Conservation (phyloP, 1,140 invertebrate species). For the Pogonomyrmex barbatus region DNA sequence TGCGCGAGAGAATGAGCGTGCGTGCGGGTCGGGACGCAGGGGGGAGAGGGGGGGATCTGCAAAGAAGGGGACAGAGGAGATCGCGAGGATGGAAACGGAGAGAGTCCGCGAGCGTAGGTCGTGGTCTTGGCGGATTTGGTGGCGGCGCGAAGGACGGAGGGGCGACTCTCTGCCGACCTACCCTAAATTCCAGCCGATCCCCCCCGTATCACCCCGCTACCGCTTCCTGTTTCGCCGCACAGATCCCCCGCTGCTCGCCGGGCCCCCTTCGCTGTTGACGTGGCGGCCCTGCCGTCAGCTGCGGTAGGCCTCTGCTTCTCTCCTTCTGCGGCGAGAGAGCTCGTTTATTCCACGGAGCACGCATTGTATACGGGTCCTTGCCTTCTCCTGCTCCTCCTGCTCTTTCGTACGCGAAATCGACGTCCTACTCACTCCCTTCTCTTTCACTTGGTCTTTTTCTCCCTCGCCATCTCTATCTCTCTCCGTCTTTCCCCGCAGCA, state of each 20-base stretch:
- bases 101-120: slow-evolving; percentile 57
- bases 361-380: slow-evolving; percentile 81
- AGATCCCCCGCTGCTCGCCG: background rate
- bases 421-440: slow-evolving; percentile 64
- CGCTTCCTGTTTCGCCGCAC: slow-evolving; percentile 53
- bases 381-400: slow-evolving; percentile 74
- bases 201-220: slow-evolving; percentile 59
- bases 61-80: background rate
- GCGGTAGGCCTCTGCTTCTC: slow-evolving; percentile 71
- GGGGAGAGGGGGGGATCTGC: background rate
- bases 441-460: slow-evolving; percentile 46
- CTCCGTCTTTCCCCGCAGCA: slow-evolving; percentile 15
- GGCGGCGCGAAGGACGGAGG: slow-evolving; percentile 31
- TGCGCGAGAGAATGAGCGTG: slow-evolving; percentile 7
- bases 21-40: slow-evolving; percentile 41
- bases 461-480: background rate
- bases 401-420: slow-evolving; percentile 81
- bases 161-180: slow-evolving; percentile 71
- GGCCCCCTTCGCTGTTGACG: slow-evolving; percentile 39
- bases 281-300: slow-evolving; percentile 57
- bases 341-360: slow-evolving; percentile 79
- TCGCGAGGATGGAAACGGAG: slow-evolving; percentile 22
- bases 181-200: slow-evolving; percentile 75
- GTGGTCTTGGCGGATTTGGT: slow-evolving; percentile 38
- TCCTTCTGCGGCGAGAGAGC: slow-evolving; percentile 66